Conservation (phyloP, 2,888 invertebrate genomes). For the Caenorhabditis sp. region DNA sequence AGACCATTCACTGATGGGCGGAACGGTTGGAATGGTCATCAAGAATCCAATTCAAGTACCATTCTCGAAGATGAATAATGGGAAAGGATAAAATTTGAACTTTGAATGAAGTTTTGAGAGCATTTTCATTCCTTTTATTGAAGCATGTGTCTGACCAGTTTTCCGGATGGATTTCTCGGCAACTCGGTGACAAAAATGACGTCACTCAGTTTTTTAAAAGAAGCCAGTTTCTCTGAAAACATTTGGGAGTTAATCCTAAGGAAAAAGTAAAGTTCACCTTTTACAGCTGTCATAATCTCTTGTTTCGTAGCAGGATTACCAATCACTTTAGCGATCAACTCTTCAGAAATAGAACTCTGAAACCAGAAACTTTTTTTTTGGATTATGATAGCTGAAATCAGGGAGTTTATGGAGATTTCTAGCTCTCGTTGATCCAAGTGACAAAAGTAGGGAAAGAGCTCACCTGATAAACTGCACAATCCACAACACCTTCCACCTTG, state of each 20-base stretch:
- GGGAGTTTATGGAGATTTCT: too few species aligned
- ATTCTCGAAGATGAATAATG: slow-evolving; percentile 14
- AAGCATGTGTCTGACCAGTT: slow-evolving; percentile 58
- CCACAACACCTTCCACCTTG: slow-evolving; percentile 52
- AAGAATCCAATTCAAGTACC: slow-evolving; percentile 2
- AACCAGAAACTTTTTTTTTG: neutral
- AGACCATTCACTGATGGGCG: slow-evolving; percentile 33
- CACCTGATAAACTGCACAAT: slow-evolving; percentile 69
- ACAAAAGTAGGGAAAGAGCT: too few species aligned
- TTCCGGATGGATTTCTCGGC: slow-evolving; percentile 72
- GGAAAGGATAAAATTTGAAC: neutral
- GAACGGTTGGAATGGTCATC: slow-evolving; percentile 30
- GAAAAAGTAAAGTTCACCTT: slow-evolving; percentile 47
- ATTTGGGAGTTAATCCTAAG: neutral
- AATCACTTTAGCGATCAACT: slow-evolving; percentile 61
- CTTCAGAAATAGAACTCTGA: slow-evolving; percentile 13
- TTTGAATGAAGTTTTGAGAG: slow-evolving; percentile 8
- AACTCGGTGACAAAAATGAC: slow-evolving; percentile 62
- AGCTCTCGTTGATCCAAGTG: too few species aligned
- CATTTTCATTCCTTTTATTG: slow-evolving; percentile 15
- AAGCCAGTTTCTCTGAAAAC: slow-evolving; percentile 67
- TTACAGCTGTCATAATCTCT: slow-evolving; percentile 56
- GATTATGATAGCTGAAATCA: too few species aligned
- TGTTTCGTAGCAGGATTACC: slow-evolving; percentile 45
- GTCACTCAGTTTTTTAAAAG: slow-evolving; percentile 70